Evolutionary conservation across 2,888 invertebrate species (phyloP).

Genomic region (Ptilodon capucinus): DNA sequence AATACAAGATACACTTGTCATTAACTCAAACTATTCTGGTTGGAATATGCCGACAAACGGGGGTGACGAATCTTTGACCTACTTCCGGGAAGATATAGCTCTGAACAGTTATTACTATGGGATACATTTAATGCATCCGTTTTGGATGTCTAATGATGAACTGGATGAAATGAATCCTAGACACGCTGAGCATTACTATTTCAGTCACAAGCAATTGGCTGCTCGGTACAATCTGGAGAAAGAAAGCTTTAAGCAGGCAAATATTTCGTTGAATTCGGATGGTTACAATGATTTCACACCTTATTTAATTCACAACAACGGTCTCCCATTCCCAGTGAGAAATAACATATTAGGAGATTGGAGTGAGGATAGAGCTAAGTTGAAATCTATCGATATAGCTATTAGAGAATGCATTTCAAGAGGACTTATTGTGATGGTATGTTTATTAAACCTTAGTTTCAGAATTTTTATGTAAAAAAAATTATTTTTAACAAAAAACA

Average conservation of each 20-base stretch:
- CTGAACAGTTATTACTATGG: constrained; percentile 83
- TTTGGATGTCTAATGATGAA: constrained; percentile 81
- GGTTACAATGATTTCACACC: constrained; percentile 53
- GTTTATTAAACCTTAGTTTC: constrained; percentile 9
- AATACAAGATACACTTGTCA: constrained; percentile 41
- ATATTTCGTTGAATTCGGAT: constrained; percentile 22
- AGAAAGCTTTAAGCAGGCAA: constrained; percentile 44
- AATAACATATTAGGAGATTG: constrained; percentile 43
- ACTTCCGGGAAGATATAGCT: constrained; percentile 85
- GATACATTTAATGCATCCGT: constrained; percentile 80
- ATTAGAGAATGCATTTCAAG: constrained; percentile 66
- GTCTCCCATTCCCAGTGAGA: constrained; percentile 65
- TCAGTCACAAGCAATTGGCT: constrained; percentile 60
- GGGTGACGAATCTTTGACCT: constrained; percentile 79
- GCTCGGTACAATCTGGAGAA: constrained; percentile 65
- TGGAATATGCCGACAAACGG: constrained; percentile 76
- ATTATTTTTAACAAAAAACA: too few species aligned
- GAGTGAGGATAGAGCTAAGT: constrained; percentile 50
- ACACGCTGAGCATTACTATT: constrained; percentile 68
- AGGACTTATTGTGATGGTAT: constrained; percentile 65
- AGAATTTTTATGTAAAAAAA: neutral
- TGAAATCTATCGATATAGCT: constrained; percentile 63
- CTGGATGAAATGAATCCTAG: constrained; percentile 56
- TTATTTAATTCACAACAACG: constrained; percentile 65
- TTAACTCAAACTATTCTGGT: constrained; percentile 71